Evolutionary conservation across 2,888 invertebrate species (phyloP).

Genomic region (Athetis lepigone): DNA sequence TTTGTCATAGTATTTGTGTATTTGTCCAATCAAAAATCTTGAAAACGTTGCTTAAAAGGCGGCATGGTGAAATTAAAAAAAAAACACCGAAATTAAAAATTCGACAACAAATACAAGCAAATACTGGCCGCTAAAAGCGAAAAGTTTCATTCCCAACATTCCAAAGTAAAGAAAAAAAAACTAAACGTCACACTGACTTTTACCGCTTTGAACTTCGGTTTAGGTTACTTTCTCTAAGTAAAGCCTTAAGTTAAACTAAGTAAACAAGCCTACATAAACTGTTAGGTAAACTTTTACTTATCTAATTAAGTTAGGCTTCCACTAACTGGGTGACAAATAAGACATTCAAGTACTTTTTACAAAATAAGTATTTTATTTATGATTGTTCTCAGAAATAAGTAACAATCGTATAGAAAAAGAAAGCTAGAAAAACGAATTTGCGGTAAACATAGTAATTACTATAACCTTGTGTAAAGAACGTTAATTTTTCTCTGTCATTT

Average conservation of each 20-base stretch:
- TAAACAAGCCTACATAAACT: slow-evolving; percentile 62
- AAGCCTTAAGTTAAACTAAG: slow-evolving; percentile 61
- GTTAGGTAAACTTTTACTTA: slow-evolving; percentile 55
- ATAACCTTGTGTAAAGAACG: background rate
- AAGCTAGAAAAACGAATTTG: background rate
- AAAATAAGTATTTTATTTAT: too few relatives aligned
- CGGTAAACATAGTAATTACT: background rate
- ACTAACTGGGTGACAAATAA: slow-evolving; percentile 22
- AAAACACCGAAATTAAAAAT: too few relatives aligned
- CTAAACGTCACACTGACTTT: slow-evolving; percentile 72
- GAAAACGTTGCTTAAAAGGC: too few relatives aligned
- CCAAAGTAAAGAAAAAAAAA: slow-evolving; percentile 21
- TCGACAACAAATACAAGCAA: background rate
- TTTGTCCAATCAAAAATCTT: too few relatives aligned
- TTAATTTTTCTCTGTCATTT: background rate
- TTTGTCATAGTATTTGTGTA: too few relatives aligned
- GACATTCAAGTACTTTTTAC: background rate
- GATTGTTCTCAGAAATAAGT: background rate
- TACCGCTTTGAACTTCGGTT: slow-evolving; percentile 69
- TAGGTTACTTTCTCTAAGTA: slow-evolving; percentile 74
- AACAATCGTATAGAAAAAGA: background rate
- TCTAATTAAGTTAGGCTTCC: slow-evolving; percentile 57
- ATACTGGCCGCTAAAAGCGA: background rate
- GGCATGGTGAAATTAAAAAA: too few relatives aligned
- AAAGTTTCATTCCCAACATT: slow-evolving; percentile 10